Evolutionary conservation across 2,113 vertebrate species (phyloP).

Genomic region (Panthera leo): DNA sequence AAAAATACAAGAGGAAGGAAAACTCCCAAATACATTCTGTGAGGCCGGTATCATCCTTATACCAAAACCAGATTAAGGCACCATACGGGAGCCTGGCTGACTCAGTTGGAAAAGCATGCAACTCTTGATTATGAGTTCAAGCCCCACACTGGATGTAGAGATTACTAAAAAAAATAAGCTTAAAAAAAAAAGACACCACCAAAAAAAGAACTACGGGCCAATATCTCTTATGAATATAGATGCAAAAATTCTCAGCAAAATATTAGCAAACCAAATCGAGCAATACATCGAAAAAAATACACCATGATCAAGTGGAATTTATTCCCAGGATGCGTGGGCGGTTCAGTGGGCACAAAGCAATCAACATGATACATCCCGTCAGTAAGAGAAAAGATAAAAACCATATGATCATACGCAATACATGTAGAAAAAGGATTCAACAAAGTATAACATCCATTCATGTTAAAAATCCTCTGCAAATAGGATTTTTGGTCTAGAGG

Average conservation of each 20-base stretch:
- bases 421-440: not conserved
- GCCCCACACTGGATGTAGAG: not conserved
- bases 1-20: not conserved
- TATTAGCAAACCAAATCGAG: not conserved
- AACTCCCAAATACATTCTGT: not conserved
- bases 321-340: not conserved
- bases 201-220: not conserved
- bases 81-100: not conserved
- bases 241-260: not conserved
- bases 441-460: not conserved
- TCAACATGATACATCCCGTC: not conserved
- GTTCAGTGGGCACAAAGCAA: not conserved
- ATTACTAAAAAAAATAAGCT: not conserved
- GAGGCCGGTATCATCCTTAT: not conserved
- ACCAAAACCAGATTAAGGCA: not conserved
- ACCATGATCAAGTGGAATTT: not conserved
- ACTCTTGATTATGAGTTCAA: not conserved
- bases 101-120: not conserved
- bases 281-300: not conserved
- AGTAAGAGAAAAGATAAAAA: not conserved
- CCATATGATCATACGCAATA: not conserved
- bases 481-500: not conserved
- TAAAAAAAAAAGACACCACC: not conserved
- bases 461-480: not conserved
- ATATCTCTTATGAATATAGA: not conserved